Evolutionary conservation across 2,888 invertebrate species (phyloP), one percentile per base, ranked within the genome.

Genomic region (Drosophila pullipes): DNA sequence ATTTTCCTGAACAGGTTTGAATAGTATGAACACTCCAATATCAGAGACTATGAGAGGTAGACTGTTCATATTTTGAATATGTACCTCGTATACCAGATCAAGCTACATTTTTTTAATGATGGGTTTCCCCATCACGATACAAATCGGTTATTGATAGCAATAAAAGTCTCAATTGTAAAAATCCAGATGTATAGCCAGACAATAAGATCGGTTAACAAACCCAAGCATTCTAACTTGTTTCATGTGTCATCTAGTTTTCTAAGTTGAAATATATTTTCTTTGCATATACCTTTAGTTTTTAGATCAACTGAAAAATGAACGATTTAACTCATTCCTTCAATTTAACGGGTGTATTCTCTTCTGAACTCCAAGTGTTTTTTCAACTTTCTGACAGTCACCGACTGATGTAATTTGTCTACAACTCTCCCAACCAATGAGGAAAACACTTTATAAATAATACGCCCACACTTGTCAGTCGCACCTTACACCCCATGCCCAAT

Each of bases 381-480:
- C 18, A 5, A 47, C 53, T 44, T 39, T 57, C 44, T 53, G 55
- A 49, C 47, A 39, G 47, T 57, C 69, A 39, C 18, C 37, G n/a
- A 37, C 31, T 54, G 47, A 53, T 69, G 37, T 31, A 25, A 37
- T 33, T 55, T 47, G 57, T 31, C 55, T 35, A 25, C 30, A 55
- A 28, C 47, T 55, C 37, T 37, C 33, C 57, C 55, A 57, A 30
- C 64, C 44, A 44, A 50, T 22, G 30, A 39, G 54, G 44, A 33
- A 57, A 58, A 62, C 73, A 75, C 69, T 78, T 73, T 57, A 70
- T 75, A 82, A 85, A 69, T 70, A 73, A 85, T 71, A 69, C 90
- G 74, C 89, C 90, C 90, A 76, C 90, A 78, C 83, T 80, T 75
- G 85, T 83, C 76, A 70, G 60, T 69, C 47, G 55, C 77, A 74